Base-by-base conservation (phyloP, 1,140 invertebrate species). In the Parasteatoda tepidariorum region DNA sequence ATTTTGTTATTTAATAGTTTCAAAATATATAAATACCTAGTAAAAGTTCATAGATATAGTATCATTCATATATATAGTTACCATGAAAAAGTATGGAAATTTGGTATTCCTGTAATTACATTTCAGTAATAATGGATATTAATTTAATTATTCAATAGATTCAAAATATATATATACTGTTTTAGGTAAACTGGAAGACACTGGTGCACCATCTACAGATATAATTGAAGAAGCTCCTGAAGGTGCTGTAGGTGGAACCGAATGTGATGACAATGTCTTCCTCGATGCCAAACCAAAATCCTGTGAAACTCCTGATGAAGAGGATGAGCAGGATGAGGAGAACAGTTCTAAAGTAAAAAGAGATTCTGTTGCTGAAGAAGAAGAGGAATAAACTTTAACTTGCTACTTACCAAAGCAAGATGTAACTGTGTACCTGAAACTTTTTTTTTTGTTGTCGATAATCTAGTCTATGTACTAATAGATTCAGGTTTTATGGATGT, bases 401-500 rank as follows among this genome's bases (percentile, higher is more conserved):
- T 64, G 61, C 61, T 22, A 59, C 18, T n/a, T 59, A 24, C 24
- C n/a, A n/a, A n/a, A n/a, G n/a, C 6, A 31, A 31, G 2, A 64
- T 30, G 5, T 61, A 30, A 82, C 78, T 59, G 48, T 70, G 64
- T 82, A 82, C 78, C 78, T 70, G 78, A 82, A 70, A 70, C 22
- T n/a, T 75, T 9, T 48, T 18, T n/a, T n/a, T 48, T 18, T 48
- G 9, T 41, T 81, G 70, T 59, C 64, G 61, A 70, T 61, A 41
- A 28, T 82, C 78, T 82, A 82, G 78, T 82, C 78, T 82, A 64
- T 33, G 71, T 70, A 64, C 28, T 61, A 70, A 70, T 30, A 48
- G 34, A 67, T 64, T 61, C 41, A 15, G 31, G 31, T 22, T 75
- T 26, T 76, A 33, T 59, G 73, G 59, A 64, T 28, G 57, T 38